phyloP scores from a whole-genome alignment of 2,888 invertebrate species.

The Crioceris asparagi region DNA sequence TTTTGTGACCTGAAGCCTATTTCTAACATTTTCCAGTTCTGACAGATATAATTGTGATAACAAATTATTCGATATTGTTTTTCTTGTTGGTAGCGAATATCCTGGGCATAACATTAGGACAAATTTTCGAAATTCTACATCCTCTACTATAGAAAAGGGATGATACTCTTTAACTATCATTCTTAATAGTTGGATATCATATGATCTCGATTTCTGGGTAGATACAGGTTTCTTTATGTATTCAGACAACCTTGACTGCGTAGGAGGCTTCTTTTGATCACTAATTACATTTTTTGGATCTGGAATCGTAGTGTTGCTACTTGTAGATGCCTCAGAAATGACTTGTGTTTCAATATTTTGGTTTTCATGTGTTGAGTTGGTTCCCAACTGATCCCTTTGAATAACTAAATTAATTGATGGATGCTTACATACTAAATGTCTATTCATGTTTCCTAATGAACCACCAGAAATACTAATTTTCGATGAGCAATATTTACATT shows the following conservation, averaged over 20 bases:
- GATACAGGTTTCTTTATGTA: not conserved
- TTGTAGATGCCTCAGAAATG: too few species aligned
- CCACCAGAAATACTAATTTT: not conserved
- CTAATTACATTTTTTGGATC: too few species aligned
- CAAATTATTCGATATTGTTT: conserved; percentile 8
- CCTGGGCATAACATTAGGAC: conserved; percentile 15
- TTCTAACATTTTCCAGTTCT: conserved; percentile 5
- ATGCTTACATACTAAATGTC: not conserved
- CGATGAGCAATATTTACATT: not conserved
- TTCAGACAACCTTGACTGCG: not conserved
- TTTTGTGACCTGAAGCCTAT: conserved; percentile 9
- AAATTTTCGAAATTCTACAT: conserved; percentile 21
- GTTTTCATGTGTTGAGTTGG: too few species aligned
- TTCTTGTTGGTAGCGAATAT: conserved; percentile 12
- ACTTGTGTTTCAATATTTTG: too few species aligned
- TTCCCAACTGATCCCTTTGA: too few species aligned
- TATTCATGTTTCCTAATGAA: not conserved
- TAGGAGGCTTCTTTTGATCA: too few species aligned
- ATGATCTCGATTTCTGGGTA: too few species aligned
- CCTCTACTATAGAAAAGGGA: conserved; percentile 26
- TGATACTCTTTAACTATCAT: conserved; percentile 27
- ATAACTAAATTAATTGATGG: not conserved
- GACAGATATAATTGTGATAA: conserved; percentile 9
- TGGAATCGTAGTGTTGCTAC: not conserved
- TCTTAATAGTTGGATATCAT: conserved; percentile 19